phyloP scores from a whole-genome alignment of 2,797 vertebrate species.

The Okamejei kenojei region DNA sequence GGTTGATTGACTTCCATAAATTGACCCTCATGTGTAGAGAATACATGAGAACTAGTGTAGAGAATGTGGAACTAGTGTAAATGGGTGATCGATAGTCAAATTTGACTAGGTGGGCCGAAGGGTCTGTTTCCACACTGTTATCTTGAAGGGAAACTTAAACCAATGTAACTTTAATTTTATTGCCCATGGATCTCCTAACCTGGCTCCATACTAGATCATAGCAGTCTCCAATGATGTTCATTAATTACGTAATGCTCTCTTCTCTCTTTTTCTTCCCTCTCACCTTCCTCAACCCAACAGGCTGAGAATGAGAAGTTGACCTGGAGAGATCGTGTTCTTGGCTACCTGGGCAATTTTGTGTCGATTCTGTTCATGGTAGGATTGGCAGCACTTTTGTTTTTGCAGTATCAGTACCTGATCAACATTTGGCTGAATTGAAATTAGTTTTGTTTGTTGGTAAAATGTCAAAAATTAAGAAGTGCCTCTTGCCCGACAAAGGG shows the following conservation, averaged over 20 bases:
- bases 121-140: no score
- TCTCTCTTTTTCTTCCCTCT: neutral
- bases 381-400: no score
- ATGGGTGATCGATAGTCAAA: no score
- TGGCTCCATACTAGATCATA: neutral
- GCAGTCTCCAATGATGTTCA: neutral
- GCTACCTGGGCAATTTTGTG: constrained; percentile 80
- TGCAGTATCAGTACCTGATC: neutral
- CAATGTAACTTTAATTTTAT: neutral
- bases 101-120: no score
- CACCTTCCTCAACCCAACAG: constrained; percentile 46
- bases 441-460: neutral
- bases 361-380: constrained; percentile 86
- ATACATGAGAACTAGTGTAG: no score
- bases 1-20: no score
- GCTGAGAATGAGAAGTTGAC: constrained; percentile 73
- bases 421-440: neutral
- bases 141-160: no score
- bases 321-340: constrained; percentile 79
- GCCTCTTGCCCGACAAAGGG: neutral
- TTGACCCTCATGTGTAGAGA: no score
- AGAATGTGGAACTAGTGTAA: no score
- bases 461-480: neutral
- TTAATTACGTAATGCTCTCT: neutral
- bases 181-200: neutral